Percentiles rank a stretch among this genome's conserved stretches.
phyloP scores from a whole-genome alignment of 2,888 invertebrate genomes.

The Trachelus troglodyta region DNA sequence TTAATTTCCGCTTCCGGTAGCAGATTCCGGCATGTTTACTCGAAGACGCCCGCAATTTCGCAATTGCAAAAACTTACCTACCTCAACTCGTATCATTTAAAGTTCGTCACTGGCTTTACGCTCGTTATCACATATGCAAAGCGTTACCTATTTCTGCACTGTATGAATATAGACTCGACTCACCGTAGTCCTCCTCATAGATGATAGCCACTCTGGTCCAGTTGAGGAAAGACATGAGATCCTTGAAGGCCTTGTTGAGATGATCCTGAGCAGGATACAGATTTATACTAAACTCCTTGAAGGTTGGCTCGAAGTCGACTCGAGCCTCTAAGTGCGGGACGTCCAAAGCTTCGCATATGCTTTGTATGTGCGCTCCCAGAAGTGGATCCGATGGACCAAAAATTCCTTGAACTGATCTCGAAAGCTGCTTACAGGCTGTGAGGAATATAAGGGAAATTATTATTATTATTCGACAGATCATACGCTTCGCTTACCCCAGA shows the following conservation, averaged over 20 bases:
- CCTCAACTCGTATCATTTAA: too few relatives aligned
- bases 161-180: constrained; percentile 48
- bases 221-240: constrained; percentile 87
- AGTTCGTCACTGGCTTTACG: too few relatives aligned
- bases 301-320: constrained; percentile 74
- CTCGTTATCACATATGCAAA: too few relatives aligned
- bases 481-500: too few relatives aligned
- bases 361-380: constrained; percentile 85
- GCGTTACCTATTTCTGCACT: accelerated
- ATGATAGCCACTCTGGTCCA: constrained; percentile 95
- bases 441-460: constrained; percentile 35
- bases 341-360: constrained; percentile 88
- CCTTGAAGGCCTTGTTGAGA: constrained; percentile 85
- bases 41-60: constrained; percentile 7
- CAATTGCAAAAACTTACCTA: too few relatives aligned
- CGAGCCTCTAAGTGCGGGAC: constrained; percentile 90
- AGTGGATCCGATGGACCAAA: constrained; percentile 89
- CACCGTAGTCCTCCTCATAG: constrained; percentile 92
- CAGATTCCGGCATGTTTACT: constrained; percentile 43
- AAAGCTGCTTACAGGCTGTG: constrained; percentile 85
- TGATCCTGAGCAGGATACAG: constrained; percentile 86
- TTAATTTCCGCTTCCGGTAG: constrained; percentile 38
- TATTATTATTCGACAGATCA: too few relatives aligned
- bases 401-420: constrained; percentile 86
- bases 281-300: constrained; percentile 85